phyloP scores from a whole-genome alignment of 2,888 invertebrate genomes.

The Aporophyla lueneburgensis region DNA sequence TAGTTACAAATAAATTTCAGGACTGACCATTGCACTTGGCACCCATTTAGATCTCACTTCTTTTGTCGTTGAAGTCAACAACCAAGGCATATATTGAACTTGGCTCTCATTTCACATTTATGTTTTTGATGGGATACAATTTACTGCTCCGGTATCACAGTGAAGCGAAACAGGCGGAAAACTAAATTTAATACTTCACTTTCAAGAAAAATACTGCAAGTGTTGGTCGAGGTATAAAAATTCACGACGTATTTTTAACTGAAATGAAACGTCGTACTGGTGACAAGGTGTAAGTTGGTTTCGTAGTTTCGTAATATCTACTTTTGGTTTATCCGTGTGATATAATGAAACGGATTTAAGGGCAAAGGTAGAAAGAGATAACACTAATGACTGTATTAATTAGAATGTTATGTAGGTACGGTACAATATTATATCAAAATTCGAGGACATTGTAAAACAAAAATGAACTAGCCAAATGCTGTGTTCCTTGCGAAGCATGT shows the following conservation, averaged over 20 bases:
- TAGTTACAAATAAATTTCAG: too few relatives aligned
- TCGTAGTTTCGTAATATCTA: neutral
- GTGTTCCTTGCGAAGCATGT: too few relatives aligned
- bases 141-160: conserved; percentile 53
- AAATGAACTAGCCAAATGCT: too few relatives aligned
- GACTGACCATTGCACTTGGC: too few relatives aligned
- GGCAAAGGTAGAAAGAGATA: neutral
- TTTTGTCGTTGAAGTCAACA: too few relatives aligned
- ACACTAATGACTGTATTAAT: neutral
- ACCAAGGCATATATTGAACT: too few relatives aligned
- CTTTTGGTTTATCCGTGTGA: too few relatives aligned
- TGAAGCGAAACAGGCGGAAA: conserved; percentile 43
- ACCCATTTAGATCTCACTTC: too few relatives aligned
- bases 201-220: conserved; percentile 57
- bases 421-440: neutral
- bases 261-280: conserved; percentile 22
- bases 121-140: too few relatives aligned
- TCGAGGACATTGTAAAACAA: too few relatives aligned
- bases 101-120: too few relatives aligned
- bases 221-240: conserved; percentile 41
- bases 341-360: too few relatives aligned
- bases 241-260: conserved; percentile 38
- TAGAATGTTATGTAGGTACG: neutral
- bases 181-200: conserved; percentile 60
- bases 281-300: conserved; percentile 3